Evolutionary conservation across 2,113 vertebrate species (phyloP), one percentile per base, ranked within the genome.

Genomic region (Cyanoderma ruficeps): DNA sequence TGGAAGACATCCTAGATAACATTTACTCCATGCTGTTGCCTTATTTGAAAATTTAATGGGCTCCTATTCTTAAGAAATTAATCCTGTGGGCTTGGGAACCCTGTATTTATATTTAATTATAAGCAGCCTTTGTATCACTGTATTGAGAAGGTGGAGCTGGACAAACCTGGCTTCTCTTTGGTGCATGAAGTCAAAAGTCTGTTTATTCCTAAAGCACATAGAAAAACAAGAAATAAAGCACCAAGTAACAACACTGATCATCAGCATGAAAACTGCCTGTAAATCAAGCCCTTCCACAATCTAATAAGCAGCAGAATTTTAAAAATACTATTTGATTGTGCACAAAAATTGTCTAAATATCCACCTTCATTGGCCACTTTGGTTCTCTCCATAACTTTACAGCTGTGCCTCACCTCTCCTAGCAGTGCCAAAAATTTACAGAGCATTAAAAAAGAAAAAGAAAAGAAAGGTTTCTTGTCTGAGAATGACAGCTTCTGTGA

Each of bases 1-100:
- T 87, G 41, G 81, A 89, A 89, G 82, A 68, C n/a, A 84, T 82
- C 61, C 61, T 79, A 87, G 65, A 85, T 77, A 95, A 95, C 49
- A 76, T 84, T 94, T 92, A 63, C 47, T 67, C 20, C 61, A 60
- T 31, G 50, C 39, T 89, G 41, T 61, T 93, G 49, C 44, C 18
- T 53, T n/a, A 64, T 41, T 87, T 67, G 35, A 91, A 91, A 85
- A 41, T 61, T 68, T 89, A 27, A 49, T 53, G 70, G 42, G 53
- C 42, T 84, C 27, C 33, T 52, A 13, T 28, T 90, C 64, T 52
- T 87, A 56, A 69, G 60, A 94, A 94, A 96, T 64, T 11, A 87
- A 78, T 71, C 65, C 90, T 24, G 22, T 6, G 28, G 61, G 57
- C 18, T 44, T 31, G 23, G 44, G 57, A 68, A 94, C 50, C 49